Evolutionary conservation across 2,888 invertebrate genomes (phyloP), one percentile per base, ranked within the genome.

Genomic region (Belgica antarctica): DNA sequence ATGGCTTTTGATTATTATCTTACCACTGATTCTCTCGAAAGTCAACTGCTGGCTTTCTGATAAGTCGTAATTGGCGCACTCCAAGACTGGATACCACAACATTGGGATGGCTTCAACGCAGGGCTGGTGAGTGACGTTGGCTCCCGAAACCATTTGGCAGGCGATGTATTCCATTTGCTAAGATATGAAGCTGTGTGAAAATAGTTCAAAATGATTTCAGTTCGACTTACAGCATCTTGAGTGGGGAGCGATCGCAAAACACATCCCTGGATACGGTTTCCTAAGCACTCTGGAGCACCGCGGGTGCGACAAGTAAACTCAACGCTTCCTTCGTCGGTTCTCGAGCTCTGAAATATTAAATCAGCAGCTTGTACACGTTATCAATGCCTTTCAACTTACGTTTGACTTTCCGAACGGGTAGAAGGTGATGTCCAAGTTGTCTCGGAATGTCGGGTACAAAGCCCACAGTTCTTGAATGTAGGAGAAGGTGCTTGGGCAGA

Each of bases 371-470:
- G 41, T 5, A 41, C n/a, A n/a, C n/a, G 10, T n/a, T 10, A 34
- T 41, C 41, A 41, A 41, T 10, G n/a, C 2, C 3, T n/a, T 25
- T 4, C 59, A n/a, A 78, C 80, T 81, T 77, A 87, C 87, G 74
- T 74, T 75, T 7, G 87, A 83, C 78, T 87, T 87, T 61, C 88
- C 88, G 75, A 87, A 88, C 1, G 88, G 87, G 62, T 87, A 79
- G 31, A 87, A 77, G 17, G 78, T 77, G 12, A 87, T 75, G 46
- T 80, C 78, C 3, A 87, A 75, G 73, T 83, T 81, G 10, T 82
- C 75, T 7, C 82, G 78, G 47, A 87, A 75, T 59, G 81, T 75
- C 2, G 78, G 75, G 75, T 84, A 80, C 0, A 82, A 77, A 0
- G 85, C 85, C 46, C 78, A 77, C 41, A 87, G 76, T 1, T 81